A percentile compares a stretch with the other conserved stretches of the same genome.
Evolutionary conservation across 1,140 invertebrate species (phyloP).

Genomic region (Drosophila lacertosa): DNA sequence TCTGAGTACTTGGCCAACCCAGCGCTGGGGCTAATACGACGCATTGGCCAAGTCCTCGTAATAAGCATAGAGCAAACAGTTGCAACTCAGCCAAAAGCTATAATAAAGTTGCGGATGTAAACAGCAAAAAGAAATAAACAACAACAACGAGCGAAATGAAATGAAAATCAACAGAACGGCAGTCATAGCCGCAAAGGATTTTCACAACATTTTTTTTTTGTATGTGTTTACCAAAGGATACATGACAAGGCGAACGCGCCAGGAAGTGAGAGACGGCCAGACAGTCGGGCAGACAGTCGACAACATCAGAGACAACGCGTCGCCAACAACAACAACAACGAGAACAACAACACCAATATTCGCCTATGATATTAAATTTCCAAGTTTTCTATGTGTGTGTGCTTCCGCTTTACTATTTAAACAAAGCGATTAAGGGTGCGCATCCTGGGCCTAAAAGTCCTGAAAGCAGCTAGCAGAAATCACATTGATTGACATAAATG

Average conservation of each 20-base stretch:
- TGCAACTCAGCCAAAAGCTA: conserved; percentile 78
- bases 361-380: conserved; percentile 69
- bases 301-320: conserved; percentile 59
- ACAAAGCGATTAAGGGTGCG: conserved; percentile 48
- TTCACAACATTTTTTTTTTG: conserved; percentile 44
- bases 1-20: background rate
- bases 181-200: conserved; percentile 62
- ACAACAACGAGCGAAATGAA: conserved; percentile 63
- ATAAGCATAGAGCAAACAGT: conserved; percentile 76
- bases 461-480: conserved; percentile 56
- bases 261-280: conserved; percentile 43
- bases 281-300: conserved; percentile 56
- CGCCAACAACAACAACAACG: conserved; percentile 45
- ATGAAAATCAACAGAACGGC: conserved; percentile 73
- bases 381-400: conserved; percentile 24
- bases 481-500: conserved; percentile 81
- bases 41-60: conserved; percentile 70
- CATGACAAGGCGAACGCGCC: conserved; percentile 8
- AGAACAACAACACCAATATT: conserved; percentile 28
- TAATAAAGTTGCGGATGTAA: conserved; percentile 80
- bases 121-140: conserved; percentile 73
- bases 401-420: conserved; percentile 66
- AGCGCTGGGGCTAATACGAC: conserved; percentile 66
- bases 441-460: conserved; percentile 45
- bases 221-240: conserved; percentile 48